phyloP scores from a whole-genome alignment of 2,797 vertebrate species.

The Steatocranus sp. region DNA sequence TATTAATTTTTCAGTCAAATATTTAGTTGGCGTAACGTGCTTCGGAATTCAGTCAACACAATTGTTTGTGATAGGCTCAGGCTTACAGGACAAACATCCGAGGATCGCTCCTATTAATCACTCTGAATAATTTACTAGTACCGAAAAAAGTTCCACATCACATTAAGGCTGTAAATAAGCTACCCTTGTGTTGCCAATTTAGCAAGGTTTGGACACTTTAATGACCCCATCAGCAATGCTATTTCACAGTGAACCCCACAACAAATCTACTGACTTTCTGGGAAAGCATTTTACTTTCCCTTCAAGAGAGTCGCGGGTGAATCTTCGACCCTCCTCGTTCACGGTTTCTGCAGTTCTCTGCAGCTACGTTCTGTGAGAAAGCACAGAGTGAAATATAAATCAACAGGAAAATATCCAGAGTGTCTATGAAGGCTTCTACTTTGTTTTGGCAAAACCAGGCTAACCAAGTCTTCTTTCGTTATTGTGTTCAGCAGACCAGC shows the following conservation, averaged over 20 bases:
- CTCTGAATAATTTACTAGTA: neutral
- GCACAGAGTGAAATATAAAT: neutral
- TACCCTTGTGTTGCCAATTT: neutral
- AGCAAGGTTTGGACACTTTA: neutral
- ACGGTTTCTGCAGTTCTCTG: neutral
- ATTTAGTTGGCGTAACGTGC: neutral
- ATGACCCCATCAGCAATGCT: neutral
- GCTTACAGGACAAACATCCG: neutral
- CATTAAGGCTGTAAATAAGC: neutral
- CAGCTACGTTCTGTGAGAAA: neutral
- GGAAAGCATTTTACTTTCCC: neutral
- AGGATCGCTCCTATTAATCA: neutral
- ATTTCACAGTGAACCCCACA: neutral
- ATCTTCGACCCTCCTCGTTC: neutral
- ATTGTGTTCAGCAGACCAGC: neutral
- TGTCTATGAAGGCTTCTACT: neutral
- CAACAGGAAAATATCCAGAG: neutral
- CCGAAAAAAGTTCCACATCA: neutral
- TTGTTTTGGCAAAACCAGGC: neutral
- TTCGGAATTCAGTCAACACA: neutral
- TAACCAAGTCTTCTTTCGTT: neutral
- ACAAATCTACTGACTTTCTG: neutral
- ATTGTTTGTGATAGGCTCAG: neutral
- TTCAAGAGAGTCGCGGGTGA: neutral
- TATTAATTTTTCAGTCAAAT: neutral